Conservation (phyloP, 2,797 vertebrate species). For the Rhynchotus rufescens region DNA sequence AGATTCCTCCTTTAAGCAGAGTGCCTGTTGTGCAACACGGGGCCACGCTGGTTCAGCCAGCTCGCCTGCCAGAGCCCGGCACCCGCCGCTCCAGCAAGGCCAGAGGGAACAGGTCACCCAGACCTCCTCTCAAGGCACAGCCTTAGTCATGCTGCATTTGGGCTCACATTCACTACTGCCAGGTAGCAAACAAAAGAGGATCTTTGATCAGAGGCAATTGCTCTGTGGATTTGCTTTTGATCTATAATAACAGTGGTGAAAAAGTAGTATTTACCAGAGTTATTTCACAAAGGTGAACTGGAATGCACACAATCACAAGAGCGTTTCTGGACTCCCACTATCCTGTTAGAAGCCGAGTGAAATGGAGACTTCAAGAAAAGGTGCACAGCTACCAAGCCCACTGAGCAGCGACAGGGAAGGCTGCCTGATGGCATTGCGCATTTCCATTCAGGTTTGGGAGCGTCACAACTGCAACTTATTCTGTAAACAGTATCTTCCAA, state of each 20-base stretch:
- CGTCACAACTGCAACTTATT: background rate
- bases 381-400: no score
- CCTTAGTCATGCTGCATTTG: rapidly evolving
- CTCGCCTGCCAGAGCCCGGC: background rate
- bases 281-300: background rate
- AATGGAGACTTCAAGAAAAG: background rate
- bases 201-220: background rate
- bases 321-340: slow-evolving; percentile 88
- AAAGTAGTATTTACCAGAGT: background rate
- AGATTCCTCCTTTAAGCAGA: background rate
- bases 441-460: background rate
- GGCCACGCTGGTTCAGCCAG: background rate
- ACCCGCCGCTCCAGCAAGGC: background rate
- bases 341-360: slow-evolving; percentile 82
- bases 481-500: background rate
- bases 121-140: background rate
- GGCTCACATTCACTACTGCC: rapidly evolving
- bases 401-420: background rate
- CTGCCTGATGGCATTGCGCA: background rate
- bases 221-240: background rate
- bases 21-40: background rate
- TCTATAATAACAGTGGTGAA: background rate
- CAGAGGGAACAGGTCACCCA: background rate
- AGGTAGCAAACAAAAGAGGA: background rate
- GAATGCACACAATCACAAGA: slow-evolving; percentile 81